Evolutionary conservation across 2,113 vertebrate species (phyloP).

Genomic region (Xerus inauris): DNA sequence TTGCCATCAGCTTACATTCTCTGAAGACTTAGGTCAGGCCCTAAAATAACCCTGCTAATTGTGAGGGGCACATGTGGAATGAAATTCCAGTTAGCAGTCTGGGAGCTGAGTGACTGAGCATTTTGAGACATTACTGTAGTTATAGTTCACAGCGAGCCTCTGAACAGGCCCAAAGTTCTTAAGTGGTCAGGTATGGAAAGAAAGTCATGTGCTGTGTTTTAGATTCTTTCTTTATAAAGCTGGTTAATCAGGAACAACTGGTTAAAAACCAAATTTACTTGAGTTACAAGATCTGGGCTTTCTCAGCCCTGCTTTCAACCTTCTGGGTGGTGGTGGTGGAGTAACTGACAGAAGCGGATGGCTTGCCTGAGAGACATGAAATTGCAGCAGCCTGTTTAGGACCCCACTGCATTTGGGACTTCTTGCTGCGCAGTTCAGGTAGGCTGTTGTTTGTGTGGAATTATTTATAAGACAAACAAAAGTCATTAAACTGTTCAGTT

Average conservation of each 20-base stretch:
- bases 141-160: constrained; percentile 64
- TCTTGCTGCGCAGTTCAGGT: constrained; percentile 81
- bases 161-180: constrained; percentile 50
- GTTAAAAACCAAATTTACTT: constrained; percentile 72
- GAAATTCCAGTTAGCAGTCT: constrained; percentile 86
- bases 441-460: constrained; percentile 70
- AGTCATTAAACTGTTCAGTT: background rate
- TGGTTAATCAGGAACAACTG: constrained; percentile 72
- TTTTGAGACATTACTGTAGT: constrained; percentile 78
- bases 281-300: constrained; percentile 69
- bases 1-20: constrained; percentile 87
- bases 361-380: constrained; percentile 59
- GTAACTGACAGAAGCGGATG: constrained; percentile 54
- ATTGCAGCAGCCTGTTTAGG: constrained; percentile 64
- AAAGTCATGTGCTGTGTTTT: constrained; percentile 51
- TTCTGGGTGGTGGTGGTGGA: constrained; percentile 65
- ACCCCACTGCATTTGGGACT: constrained; percentile 66
- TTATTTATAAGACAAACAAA: constrained; percentile 61
- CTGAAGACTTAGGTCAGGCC: constrained; percentile 89
- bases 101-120: constrained; percentile 76
- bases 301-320: constrained; percentile 67
- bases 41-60: constrained; percentile 91
- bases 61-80: constrained; percentile 86
- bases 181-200: constrained; percentile 64
- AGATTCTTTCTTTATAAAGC: constrained; percentile 56